Percentiles rank a stretch among this genome's conserved stretches.
These are phyloP conservation scores for Arvicanthis niloticus DNA, from an alignment of 2,113 vertebrate genomes.

Conservation along the genomic window DNA sequence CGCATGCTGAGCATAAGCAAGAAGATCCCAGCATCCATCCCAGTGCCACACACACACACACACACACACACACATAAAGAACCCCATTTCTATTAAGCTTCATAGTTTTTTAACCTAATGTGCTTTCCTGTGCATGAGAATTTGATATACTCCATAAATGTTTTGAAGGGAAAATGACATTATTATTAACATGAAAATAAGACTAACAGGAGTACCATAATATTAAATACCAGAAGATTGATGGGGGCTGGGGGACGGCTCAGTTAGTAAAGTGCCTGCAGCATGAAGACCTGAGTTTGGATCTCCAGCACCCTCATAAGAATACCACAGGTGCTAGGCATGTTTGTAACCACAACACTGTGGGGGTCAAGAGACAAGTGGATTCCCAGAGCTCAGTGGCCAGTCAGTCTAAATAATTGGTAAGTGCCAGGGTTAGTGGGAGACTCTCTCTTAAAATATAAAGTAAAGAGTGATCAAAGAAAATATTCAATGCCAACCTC, in stretches of 20 bases:
- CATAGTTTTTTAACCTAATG: not conserved
- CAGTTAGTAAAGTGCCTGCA: not conserved
- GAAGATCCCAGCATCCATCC: not conserved
- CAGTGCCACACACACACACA: not conserved
- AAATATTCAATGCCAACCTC: not conserved
- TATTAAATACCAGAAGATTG: not conserved
- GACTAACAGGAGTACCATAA: not conserved
- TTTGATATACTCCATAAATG: not conserved
- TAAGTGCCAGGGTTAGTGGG: not conserved
- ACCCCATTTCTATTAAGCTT: not conserved
- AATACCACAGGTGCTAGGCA: not conserved
- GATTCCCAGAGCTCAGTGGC: not conserved
- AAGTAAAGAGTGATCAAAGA: not conserved
- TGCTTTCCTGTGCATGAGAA: constrained; percentile 7
- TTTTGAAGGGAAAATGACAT: constrained; percentile 36
- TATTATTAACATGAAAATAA: constrained; percentile 37
- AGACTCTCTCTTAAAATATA: not conserved
- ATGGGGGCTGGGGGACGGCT: not conserved
- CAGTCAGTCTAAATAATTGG: not conserved
- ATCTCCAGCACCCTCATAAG: not conserved
- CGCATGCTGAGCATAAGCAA: not conserved
- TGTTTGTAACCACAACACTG: too few species aligned
- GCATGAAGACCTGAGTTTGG: not conserved
- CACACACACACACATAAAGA: not conserved
- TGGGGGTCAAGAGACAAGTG: not conserved